Evolutionary conservation across 1,140 invertebrate genomes (phyloP), one percentile per base, ranked within the genome.

Genomic region (Drosophila azteca): DNA sequence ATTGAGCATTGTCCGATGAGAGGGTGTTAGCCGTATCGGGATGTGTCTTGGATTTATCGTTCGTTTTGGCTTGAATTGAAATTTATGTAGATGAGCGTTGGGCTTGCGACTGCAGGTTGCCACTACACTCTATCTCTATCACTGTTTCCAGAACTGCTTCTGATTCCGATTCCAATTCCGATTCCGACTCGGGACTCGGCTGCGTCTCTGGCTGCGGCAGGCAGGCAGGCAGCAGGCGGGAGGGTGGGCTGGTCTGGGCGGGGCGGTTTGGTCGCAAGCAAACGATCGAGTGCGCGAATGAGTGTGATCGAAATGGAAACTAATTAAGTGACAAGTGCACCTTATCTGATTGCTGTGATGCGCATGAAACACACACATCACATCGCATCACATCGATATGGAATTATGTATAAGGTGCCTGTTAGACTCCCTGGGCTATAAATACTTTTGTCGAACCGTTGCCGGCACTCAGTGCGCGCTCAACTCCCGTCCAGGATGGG

Each of bases 281-380:
- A 13, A 5, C 35, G 35, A 39, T 13, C 35, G 11, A 39, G 35
- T 13, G 11, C 11, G 11, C 1, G 31, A 35, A 9, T 35, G 31
- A 35, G 26, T 44, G 55, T 44, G 29, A 64, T 65, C 59, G 59
- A 26, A 65, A 57, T 68, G 52, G 77, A 69, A 80, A 74, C 77
- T 77, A 84, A 84, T 84, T 85, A 81, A 70, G 68, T 72, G 61
- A 80, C 81, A 84, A 84, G 73, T 77, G 77, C 64, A 85, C 81
- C 82, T 84, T 84, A 85, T 84, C 81, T 84, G 81, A 85, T 85
- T 61, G 64, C 35, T 49, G 22, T 73, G 74, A 63, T 59, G 63
- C 41, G 74, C 63, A 62, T 66, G 66, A 69, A 83, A 31, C 29
- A 57, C 45, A 78, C 24, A 26, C 17, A 20, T 20, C 17, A 1